These are phyloP conservation scores for Drosophila quinaria DNA, from an alignment of 2,888 invertebrate genomes.

Conservation along the genomic window DNA sequence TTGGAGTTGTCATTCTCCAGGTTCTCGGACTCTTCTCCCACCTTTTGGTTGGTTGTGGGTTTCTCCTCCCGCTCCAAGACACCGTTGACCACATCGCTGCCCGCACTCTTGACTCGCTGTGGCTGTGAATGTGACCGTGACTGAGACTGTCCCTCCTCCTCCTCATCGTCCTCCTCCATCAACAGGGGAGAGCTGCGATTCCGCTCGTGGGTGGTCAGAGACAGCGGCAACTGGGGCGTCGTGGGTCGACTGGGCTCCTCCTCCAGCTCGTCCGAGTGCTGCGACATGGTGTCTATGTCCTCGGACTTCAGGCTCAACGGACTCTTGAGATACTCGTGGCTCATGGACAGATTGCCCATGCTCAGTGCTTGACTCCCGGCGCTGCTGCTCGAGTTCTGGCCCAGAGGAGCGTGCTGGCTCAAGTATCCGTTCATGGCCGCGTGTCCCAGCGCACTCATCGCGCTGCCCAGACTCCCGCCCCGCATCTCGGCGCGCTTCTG, in stretches of 20 bases:
- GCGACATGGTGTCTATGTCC: slow-evolving; percentile 89
- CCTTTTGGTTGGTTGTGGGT: slow-evolving; percentile 24
- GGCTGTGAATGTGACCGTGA: slow-evolving; percentile 29
- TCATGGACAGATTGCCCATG: slow-evolving; percentile 87
- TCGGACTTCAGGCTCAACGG: slow-evolving; percentile 88
- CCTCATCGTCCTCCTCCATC: slow-evolving; percentile 70
- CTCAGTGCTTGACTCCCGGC: slow-evolving; percentile 79
- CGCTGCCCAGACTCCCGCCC: slow-evolving; percentile 85
- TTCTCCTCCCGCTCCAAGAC: slow-evolving; percentile 66
- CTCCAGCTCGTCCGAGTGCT: slow-evolving; percentile 88
- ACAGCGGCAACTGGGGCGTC: slow-evolving; percentile 90
- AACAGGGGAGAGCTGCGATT: slow-evolving; percentile 79
- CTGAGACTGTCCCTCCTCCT: slow-evolving; percentile 17
- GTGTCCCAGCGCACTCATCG: slow-evolving; percentile 81
- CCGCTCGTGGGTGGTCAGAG: slow-evolving; percentile 88
- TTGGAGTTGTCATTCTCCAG: slow-evolving; percentile 50
- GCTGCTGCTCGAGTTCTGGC: slow-evolving; percentile 81
- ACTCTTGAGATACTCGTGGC: slow-evolving; percentile 89
- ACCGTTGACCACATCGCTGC: slow-evolving; percentile 65
- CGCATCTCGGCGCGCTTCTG: slow-evolving; percentile 95
- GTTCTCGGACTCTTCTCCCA: slow-evolving; percentile 22
- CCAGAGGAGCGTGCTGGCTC: slow-evolving; percentile 83
- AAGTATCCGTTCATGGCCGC: slow-evolving; percentile 85
- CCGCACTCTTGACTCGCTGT: slow-evolving; percentile 55
- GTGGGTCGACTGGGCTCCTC: slow-evolving; percentile 89